Percentiles rank a stretch among this genome's conserved stretches.
Conservation (phyloP, 1,140 invertebrate genomes). For the Holotrichia oblita region DNA sequence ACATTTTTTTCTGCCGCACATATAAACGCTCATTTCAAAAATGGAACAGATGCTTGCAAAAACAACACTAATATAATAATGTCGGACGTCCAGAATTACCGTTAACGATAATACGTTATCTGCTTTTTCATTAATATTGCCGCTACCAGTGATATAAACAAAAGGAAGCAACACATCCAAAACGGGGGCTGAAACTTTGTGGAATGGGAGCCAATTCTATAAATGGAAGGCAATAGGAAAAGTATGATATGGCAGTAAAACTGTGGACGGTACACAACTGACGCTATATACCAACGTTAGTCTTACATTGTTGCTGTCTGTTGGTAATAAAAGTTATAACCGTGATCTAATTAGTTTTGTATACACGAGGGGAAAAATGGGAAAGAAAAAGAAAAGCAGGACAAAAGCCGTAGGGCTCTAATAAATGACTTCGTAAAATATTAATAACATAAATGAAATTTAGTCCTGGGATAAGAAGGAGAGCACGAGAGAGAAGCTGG, state of each 20-base stretch:
- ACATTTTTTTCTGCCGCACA: not conserved
- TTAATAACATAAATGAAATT: conserved; percentile 22
- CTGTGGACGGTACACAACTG: not conserved
- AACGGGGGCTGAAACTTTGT: not conserved
- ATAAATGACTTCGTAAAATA: conserved; percentile 21
- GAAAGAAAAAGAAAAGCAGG: not conserved
- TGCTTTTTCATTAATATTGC: not conserved
- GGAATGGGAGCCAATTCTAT: not conserved
- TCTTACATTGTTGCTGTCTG: not conserved
- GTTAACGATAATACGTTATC: conserved; percentile 16
- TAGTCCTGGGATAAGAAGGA: not conserved
- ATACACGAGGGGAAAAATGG: not conserved
- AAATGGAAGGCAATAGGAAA: conserved; percentile 6
- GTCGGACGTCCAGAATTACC: not conserved
- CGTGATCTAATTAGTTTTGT: conserved; percentile 15
- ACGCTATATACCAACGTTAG: too few species aligned
- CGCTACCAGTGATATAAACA: not conserved
- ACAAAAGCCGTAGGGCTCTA: not conserved
- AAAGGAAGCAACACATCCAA: not conserved
- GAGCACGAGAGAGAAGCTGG: not conserved
- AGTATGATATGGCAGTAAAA: conserved; percentile 4
- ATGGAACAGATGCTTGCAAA: not conserved
- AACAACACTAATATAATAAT: not conserved
- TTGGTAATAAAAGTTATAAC: conserved; percentile 6
- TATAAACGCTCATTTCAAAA: not conserved